Evolutionary conservation across 2,113 vertebrate species (phyloP).

Genomic region (Porphyrio hochstetteri): DNA sequence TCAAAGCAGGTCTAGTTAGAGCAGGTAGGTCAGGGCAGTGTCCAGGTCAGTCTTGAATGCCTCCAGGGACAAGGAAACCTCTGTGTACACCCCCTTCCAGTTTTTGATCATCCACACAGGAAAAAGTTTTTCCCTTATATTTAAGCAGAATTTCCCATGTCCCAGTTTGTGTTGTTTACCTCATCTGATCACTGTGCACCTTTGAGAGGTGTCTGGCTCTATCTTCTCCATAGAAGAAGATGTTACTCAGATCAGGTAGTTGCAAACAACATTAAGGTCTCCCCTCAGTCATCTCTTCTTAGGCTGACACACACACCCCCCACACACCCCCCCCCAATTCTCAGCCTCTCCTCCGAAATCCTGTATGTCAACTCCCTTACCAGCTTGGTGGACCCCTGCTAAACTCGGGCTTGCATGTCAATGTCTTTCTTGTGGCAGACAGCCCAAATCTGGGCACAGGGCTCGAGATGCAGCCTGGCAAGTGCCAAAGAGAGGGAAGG

Average conservation of each 20-base stretch:
- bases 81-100: background rate
- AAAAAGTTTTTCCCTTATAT: background rate
- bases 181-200: background rate
- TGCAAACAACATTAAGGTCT: background rate
- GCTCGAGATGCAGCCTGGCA: background rate
- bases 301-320: background rate
- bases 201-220: background rate
- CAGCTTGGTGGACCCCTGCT: background rate
- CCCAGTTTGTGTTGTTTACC: background rate
- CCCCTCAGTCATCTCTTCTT: background rate
- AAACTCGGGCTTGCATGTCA: background rate
- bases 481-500: background rate
- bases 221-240: background rate
- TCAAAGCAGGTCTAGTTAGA: background rate
- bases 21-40: background rate
- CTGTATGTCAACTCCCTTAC: background rate
- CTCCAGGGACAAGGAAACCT: background rate
- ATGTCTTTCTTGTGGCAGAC: background rate
- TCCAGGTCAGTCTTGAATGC: background rate
- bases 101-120: background rate
- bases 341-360: background rate
- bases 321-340: rapidly evolving
- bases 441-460: background rate
- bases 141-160: background rate
- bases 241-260: background rate